Conservation (phyloP, 2,888 invertebrate genomes). For the Napeogenes inachia region DNA sequence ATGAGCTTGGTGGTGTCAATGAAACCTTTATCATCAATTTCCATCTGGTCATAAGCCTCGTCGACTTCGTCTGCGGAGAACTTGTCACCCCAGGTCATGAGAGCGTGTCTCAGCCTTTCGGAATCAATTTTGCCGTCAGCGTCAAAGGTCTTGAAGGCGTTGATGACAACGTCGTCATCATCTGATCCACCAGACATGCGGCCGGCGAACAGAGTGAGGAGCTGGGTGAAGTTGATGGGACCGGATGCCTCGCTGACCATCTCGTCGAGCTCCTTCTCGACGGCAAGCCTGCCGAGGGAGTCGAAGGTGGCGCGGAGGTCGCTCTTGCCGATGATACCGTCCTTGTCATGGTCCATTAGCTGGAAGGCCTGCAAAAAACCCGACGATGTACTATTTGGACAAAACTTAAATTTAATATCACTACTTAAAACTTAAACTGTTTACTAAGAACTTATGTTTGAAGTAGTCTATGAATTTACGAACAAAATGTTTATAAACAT, state of each 20-base stretch:
- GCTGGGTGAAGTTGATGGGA: conserved; percentile 96
- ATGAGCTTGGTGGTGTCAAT: conserved; percentile 93
- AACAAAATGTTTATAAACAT: conserved; percentile 51
- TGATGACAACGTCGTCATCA: conserved; percentile 94
- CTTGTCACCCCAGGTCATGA: conserved; percentile 96
- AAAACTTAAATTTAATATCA: conserved; percentile 10
- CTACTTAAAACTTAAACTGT: no score
- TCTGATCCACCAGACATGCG: conserved; percentile 95
- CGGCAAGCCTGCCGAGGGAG: conserved; percentile 91
- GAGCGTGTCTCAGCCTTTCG: conserved; percentile 92
- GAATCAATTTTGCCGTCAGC: conserved; percentile 92
- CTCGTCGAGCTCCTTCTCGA: conserved; percentile 93
- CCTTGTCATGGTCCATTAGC: conserved; percentile 97
- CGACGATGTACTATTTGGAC: conserved; percentile 1
- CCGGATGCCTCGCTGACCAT: conserved; percentile 93
- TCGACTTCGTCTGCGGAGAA: conserved; percentile 92
- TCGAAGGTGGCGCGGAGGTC: conserved; percentile 95
- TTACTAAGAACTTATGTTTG: no score
- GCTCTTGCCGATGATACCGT: conserved; percentile 92
- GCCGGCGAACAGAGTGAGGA: conserved; percentile 93
- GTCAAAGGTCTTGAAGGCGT: conserved; percentile 95
- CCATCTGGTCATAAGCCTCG: conserved; percentile 95
- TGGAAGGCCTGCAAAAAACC: conserved; percentile 85
- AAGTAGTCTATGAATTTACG: no score
- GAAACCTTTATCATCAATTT: conserved; percentile 92